These are phyloP conservation scores for Capromys pilorides DNA, from an alignment of 2,797 vertebrate genomes.

Conservation along the genomic window DNA sequence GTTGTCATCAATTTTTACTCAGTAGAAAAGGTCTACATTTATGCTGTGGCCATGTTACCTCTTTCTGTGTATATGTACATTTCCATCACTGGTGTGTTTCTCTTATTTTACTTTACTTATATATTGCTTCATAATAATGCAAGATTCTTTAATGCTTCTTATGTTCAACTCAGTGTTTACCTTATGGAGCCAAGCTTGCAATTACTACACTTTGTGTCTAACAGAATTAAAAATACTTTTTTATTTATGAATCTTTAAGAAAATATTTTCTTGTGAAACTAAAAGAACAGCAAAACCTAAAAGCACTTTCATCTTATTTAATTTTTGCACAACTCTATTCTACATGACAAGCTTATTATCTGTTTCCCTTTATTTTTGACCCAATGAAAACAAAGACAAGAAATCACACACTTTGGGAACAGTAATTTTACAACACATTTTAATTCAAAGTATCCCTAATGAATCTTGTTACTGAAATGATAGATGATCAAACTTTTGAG, in stretches of 20 bases:
- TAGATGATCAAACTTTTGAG: constrained; percentile 52
- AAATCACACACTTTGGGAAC: neutral
- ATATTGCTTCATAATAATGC: neutral
- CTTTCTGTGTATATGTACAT: too few species aligned
- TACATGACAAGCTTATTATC: constrained; percentile 30
- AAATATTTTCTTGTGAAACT: constrained; percentile 34
- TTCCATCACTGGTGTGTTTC: neutral
- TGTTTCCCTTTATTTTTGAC: constrained; percentile 55
- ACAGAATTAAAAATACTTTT: constrained; percentile 37
- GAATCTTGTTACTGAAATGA: constrained; percentile 70
- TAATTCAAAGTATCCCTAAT: constrained; percentile 46
- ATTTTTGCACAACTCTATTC: constrained; percentile 50
- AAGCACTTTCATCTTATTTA: constrained; percentile 56
- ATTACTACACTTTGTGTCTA: neutral
- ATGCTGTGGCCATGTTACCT: too few species aligned
- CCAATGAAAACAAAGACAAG: constrained; percentile 71
- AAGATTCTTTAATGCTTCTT: neutral
- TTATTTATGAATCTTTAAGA: constrained; percentile 15
- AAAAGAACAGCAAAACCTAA: constrained; percentile 47
- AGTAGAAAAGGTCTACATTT: neutral
- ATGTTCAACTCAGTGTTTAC: neutral
- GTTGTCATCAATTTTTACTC: neutral
- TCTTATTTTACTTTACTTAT: constrained; percentile 14
- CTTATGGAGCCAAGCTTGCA: neutral
- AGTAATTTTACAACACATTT: constrained; percentile 40